These are phyloP conservation scores for Ardeotis arabs DNA, from an alignment of 2,113 vertebrate genomes.

Conservation along the genomic window DNA sequence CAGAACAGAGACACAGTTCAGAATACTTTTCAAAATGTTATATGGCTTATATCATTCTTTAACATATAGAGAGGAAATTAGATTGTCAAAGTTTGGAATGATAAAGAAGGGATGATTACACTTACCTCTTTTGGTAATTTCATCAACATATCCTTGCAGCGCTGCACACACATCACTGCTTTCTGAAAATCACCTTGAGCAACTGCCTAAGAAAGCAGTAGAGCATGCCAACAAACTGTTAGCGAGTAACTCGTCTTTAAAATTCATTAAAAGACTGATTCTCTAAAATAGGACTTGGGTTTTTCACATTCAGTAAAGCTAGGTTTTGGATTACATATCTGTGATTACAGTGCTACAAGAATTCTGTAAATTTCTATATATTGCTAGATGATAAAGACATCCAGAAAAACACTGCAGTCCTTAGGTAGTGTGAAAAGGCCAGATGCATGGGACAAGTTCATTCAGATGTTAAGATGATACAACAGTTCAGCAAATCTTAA, in stretches of 20 bases:
- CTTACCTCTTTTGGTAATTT: slow-evolving; percentile 87
- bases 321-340: not conserved
- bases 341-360: not conserved
- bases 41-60: not conserved
- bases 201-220: slow-evolving; percentile 80
- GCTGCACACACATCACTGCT: slow-evolving; percentile 76
- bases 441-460: not conserved
- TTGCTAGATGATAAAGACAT: not conserved
- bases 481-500: not conserved
- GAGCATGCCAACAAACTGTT: not conserved
- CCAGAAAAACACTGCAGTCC: not conserved
- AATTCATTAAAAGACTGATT: not conserved
- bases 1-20: not conserved
- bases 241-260: not conserved
- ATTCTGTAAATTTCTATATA: not conserved
- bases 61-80: not conserved
- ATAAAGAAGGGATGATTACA: slow-evolving; percentile 34
- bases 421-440: not conserved
- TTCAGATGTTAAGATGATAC: not conserved
- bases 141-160: slow-evolving; percentile 89
- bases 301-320: not conserved
- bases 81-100: slow-evolving; percentile 14
- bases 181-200: slow-evolving; percentile 83
- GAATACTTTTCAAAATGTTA: not conserved
- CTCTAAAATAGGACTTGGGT: not conserved